Evolutionary conservation across 37 sponge, comb jelly and placozoan species (phyloP), one percentile per base, ranked within the genome.

Genomic region (Chondrilla cf. caribensis): DNA sequence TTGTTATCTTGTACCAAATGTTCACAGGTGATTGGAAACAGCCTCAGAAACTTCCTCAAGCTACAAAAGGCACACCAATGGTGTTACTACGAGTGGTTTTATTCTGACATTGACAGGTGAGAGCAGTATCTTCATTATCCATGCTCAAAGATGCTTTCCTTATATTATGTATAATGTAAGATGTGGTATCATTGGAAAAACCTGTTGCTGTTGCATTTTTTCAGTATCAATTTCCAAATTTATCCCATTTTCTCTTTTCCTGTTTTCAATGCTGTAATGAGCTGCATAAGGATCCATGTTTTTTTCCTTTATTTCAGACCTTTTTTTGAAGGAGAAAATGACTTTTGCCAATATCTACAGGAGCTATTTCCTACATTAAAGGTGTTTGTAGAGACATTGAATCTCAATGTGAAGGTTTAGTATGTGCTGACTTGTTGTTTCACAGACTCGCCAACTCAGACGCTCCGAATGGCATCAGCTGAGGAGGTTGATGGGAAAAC

Each of bases 11-110:
- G 17, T 19, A 55, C 17, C 57, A 11, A 55, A 55, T 15, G 8
- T 77, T 39, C 59, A 38, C 54, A 86, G 86, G 37, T 57, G 64
- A 80, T 70, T 58, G 83, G 83, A 39, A 76, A 58, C 5, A 73
- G 47, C 14, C 44, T 89, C 21, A 85, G 85, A 60, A 89, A 73
- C 83, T 55, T 95, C 22, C 59, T 95, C 41, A 89, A 91, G 83
- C 66, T 95, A 1, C 87, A 85, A 76, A 95, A 95, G 88, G 95
- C 95, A 41, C 89, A 87, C 58, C 84, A 84, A 40, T 95, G 92
- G 92, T 95, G 92, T 38, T 85, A 81, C 68, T 89, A 95, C 54
- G 95, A 95, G 58, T 95, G 95, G 95, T 91, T 95, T 62, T 95
- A 90, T 82, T 95, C 95, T 58, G 86, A 89, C 38, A 89, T 95